Evolutionary conservation across 1,140 invertebrate species (phyloP).

Genomic region (Heliconius hewitsoni): DNA sequence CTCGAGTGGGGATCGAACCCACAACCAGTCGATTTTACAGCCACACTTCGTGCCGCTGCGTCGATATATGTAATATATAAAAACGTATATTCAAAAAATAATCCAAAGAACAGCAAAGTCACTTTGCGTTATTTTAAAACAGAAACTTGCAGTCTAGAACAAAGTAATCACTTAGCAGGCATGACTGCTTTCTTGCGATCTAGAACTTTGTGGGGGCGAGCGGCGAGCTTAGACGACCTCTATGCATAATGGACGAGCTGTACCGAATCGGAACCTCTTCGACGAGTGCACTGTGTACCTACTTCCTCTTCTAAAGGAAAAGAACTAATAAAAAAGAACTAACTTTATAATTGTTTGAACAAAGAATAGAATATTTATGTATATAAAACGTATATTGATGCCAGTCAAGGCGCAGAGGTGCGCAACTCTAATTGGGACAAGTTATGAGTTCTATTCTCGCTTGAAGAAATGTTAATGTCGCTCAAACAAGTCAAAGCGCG

Average conservation of each 20-base stretch:
- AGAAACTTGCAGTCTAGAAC: constrained; percentile 7
- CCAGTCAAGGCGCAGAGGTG: too few species aligned
- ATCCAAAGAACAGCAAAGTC: background rate
- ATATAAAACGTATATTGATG: too few species aligned
- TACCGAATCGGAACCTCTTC: background rate
- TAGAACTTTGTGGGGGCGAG: background rate
- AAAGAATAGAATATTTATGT: too few species aligned
- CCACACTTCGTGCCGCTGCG: too few species aligned
- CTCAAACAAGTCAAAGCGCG: too few species aligned
- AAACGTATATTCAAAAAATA: background rate
- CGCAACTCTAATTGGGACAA: too few species aligned
- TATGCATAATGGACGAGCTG: constrained; percentile 20
- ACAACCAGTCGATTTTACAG: too few species aligned
- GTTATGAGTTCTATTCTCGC: too few species aligned
- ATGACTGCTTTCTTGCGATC: constrained; percentile 2
- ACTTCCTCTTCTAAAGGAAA: background rate
- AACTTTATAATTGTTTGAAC: too few species aligned
- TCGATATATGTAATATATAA: background rate
- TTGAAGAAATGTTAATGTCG: too few species aligned
- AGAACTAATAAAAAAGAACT: too few species aligned
- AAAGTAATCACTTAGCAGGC: constrained; percentile 11
- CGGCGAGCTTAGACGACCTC: constrained; percentile 7
- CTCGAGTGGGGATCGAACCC: too few species aligned
- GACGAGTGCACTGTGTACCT: background rate
- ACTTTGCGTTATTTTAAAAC: background rate